phyloP scores from a whole-genome alignment of 1,140 invertebrate species.

The Formica exsecta region DNA sequence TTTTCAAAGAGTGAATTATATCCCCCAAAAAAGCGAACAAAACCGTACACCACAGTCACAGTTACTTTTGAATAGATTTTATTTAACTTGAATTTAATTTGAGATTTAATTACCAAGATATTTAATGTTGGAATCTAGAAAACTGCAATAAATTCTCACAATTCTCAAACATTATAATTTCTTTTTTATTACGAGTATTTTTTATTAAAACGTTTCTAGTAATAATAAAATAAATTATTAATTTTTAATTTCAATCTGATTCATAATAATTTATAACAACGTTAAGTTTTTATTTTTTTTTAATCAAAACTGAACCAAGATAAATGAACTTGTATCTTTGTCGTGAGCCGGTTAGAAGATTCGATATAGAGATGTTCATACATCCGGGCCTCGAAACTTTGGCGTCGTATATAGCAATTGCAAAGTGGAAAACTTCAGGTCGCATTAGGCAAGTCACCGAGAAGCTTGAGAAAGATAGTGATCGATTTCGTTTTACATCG shows the following conservation, averaged over 20 bases:
- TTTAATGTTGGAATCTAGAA: not conserved
- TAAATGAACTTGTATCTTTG: conserved; percentile 32
- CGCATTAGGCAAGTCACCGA: conserved; percentile 54
- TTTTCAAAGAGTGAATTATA: not conserved
- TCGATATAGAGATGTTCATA: conserved; percentile 51
- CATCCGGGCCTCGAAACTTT: conserved; percentile 41
- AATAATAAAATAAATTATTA: not conserved
- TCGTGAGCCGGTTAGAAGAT: conserved; percentile 26
- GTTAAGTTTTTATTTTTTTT: not conserved
- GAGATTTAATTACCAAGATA: not conserved
- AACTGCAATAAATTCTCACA: not conserved
- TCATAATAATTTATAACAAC: not conserved
- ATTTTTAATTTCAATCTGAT: not conserved
- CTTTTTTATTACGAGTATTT: not conserved
- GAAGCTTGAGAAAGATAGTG: conserved; percentile 48
- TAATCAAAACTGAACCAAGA: not conserved
- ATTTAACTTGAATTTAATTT: conserved; percentile 24
- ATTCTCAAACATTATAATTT: not conserved
- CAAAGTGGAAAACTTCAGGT: conserved; percentile 56
- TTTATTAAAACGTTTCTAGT: not conserved
- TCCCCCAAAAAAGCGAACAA: not conserved
- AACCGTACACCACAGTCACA: not conserved
- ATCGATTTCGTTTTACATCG: conserved; percentile 59
- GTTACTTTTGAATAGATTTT: not conserved
- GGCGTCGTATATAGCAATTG: conserved; percentile 53